A percentile compares a stretch with the other conserved stretches of the same genome.
These are phyloP conservation scores for Dromococcyx pavoninus DNA, from an alignment of 2,797 vertebrate genomes.

Conservation along the genomic window DNA sequence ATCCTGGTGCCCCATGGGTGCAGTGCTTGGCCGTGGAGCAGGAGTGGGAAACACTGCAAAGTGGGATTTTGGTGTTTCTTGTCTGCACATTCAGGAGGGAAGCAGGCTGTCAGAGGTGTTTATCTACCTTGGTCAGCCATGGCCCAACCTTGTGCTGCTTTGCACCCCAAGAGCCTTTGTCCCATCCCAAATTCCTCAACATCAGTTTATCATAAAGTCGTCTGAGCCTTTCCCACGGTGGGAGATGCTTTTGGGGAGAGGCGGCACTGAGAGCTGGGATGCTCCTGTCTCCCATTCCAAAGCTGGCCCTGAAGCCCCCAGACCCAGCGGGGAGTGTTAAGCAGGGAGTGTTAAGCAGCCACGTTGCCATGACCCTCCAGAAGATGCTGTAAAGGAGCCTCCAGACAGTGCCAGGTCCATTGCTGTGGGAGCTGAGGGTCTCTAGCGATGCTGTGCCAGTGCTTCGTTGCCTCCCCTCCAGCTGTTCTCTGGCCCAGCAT, in stretches of 20 bases:
- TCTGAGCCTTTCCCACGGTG: not conserved
- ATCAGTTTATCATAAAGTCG: not conserved
- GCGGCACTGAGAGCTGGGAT: not conserved
- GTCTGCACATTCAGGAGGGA: accelerated
- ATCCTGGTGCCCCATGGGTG: accelerated
- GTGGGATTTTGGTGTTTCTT: not conserved
- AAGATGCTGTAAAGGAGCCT: not conserved
- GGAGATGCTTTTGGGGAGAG: not conserved
- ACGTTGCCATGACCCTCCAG: accelerated
- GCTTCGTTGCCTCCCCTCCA: not conserved
- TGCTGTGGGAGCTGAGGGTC: accelerated
- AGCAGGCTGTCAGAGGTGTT: not conserved
- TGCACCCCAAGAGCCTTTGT: not conserved
- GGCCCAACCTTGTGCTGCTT: not conserved
- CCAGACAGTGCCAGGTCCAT: not conserved
- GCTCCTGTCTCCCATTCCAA: not conserved
- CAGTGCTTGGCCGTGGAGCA: not conserved
- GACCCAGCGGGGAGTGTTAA: not conserved
- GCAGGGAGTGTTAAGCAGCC: not conserved
- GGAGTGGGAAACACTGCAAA: not conserved
- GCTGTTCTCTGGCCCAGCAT: accelerated
- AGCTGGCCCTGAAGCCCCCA: not conserved
- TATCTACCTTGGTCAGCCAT: not conserved
- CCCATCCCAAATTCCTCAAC: not conserved
- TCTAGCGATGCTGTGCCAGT: accelerated